A percentile compares a stretch with the other conserved stretches of the same genome.
Conservation (phyloP, 2,888 invertebrate genomes). For the Drosophila kanekoi region DNA sequence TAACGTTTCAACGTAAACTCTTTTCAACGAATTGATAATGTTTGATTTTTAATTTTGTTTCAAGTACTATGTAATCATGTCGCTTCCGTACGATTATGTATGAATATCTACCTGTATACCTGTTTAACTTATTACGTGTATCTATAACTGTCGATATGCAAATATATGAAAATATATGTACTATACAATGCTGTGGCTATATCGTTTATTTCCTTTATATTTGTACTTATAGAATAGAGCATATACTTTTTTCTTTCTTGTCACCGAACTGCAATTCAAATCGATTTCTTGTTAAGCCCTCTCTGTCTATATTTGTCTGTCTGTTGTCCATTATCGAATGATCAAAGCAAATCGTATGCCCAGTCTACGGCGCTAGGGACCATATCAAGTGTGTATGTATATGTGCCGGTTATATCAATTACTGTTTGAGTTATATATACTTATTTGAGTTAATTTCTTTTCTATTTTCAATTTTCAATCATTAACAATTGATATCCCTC, state of each 20-base stretch:
- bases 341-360: not conserved
- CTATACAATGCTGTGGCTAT: slow-evolving; percentile 6
- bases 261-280: slow-evolving; percentile 20
- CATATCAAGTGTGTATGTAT: slow-evolving; percentile 44
- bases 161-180: slow-evolving; percentile 10
- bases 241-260: slow-evolving; percentile 3
- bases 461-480: slow-evolving; percentile 19
- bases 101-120: slow-evolving; percentile 26
- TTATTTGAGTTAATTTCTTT: slow-evolving; percentile 24
- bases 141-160: slow-evolving; percentile 11
- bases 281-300: slow-evolving; percentile 13
- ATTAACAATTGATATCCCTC: slow-evolving; percentile 43
- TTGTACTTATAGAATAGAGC: slow-evolving; percentile 5
- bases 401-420: slow-evolving; percentile 50
- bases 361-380: slow-evolving; percentile 15
- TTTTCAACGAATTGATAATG: slow-evolving; percentile 13
- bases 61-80: slow-evolving; percentile 18
- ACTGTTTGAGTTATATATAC: slow-evolving; percentile 45
- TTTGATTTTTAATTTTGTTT: slow-evolving; percentile 17
- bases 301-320: slow-evolving; percentile 32
- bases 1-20: slow-evolving; percentile 18
- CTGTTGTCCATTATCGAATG: slow-evolving; percentile 17
- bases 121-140: slow-evolving; percentile 2
- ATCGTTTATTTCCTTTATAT: not conserved
- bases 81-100: slow-evolving; percentile 25